A percentile compares a stretch with the other conserved stretches of the same genome.
phyloP scores from a whole-genome alignment of 2,113 vertebrate species.

The Mormoops blainvillei region DNA sequence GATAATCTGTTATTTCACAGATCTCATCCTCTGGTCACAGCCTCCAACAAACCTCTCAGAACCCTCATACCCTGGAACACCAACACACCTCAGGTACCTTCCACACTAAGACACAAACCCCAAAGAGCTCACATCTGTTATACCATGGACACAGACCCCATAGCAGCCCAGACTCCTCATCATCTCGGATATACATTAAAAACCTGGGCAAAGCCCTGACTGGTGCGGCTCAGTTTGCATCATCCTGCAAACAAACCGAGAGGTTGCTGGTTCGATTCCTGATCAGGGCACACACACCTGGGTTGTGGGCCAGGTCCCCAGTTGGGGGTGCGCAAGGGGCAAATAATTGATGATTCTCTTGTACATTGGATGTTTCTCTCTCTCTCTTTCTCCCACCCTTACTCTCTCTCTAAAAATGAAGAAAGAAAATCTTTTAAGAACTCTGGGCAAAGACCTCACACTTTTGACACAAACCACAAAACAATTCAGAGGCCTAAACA shows the following conservation, averaged over 20 bases:
- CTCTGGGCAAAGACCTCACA: background rate
- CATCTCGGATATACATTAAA: background rate
- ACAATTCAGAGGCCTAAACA: background rate
- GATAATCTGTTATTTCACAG: background rate
- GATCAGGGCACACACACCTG: no score
- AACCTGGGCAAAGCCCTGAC: background rate
- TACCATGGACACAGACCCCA: background rate
- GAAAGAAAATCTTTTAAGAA: no score
- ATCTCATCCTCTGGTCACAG: background rate
- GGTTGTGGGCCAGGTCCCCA: no score
- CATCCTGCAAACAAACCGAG: no score
- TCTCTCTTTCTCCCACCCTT: no score
- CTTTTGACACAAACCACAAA: background rate
- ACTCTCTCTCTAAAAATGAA: no score
- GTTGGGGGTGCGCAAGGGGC: no score
- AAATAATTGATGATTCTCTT: no score
- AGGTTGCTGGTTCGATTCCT: no score
- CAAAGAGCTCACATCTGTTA: background rate
- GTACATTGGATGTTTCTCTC: no score
- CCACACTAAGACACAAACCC: background rate
- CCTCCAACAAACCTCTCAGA: background rate
- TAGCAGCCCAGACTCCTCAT: background rate
- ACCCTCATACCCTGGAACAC: background rate
- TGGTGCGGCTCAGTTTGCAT: no score
- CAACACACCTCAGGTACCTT: background rate